Evolutionary conservation across 2,113 vertebrate genomes (phyloP).

Genomic region (Phycodurus eques): DNA sequence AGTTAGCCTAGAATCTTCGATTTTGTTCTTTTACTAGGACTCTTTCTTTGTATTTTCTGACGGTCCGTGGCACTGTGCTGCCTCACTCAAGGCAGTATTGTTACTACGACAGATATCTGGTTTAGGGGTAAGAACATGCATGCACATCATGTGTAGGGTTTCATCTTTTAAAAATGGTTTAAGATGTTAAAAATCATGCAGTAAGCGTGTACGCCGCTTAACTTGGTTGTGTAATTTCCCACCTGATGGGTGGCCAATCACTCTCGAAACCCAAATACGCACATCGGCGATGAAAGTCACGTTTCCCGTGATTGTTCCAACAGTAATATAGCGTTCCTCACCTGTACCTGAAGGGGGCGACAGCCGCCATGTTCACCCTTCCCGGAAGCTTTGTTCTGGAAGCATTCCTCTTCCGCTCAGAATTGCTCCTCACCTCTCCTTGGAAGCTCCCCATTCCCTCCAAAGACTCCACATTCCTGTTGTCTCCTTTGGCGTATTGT

Average conservation of each 20-base stretch:
- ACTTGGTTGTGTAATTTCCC: background rate
- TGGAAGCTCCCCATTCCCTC: slow-evolving; percentile 17
- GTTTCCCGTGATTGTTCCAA: background rate
- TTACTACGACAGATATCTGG: no score
- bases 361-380: slow-evolving; percentile 66
- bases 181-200: no score
- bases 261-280: background rate
- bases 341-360: slow-evolving; percentile 76
- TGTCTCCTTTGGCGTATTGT: slow-evolving; percentile 46
- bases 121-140: no score
- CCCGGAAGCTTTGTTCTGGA: slow-evolving; percentile 37
- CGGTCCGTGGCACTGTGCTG: no score
- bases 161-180: no score
- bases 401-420: slow-evolving; percentile 25
- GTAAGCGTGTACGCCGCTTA: no score
- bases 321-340: slow-evolving; percentile 34
- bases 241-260: background rate
- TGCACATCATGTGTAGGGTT: no score
- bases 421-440: slow-evolving; percentile 28
- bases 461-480: slow-evolving; percentile 57
- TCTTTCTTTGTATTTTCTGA: no score
- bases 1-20: no score
- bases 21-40: no score
- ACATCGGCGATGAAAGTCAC: background rate
- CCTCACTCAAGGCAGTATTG: no score